Evolutionary conservation across 2,888 invertebrate species (phyloP), one percentile per base, ranked within the genome.

Genomic region (Vannuccia rotundouncinata): DNA sequence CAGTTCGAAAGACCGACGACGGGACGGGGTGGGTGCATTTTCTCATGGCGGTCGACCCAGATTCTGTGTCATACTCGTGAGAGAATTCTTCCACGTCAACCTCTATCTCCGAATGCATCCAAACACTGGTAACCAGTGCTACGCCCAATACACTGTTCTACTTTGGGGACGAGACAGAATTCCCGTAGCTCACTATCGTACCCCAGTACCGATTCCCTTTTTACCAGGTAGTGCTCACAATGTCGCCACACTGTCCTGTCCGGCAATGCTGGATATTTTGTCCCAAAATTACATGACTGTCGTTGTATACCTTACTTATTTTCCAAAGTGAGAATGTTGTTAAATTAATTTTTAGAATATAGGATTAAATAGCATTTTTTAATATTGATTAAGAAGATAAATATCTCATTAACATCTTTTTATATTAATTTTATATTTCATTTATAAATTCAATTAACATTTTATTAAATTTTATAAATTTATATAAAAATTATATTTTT

Each of bases 61-160:
- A 22, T 73, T 73, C 27, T 73, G 73, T 73, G 22, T n/a, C 22
- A 2, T 73, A 27, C 22, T 73, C 10, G 27, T 73, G 10, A 5
- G 73, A 5, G 73, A 73, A 22, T 5, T 73, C 27, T n/a, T 73
- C 22, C 22, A 73, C 73, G 73, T 73, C 27, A n/a, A 73, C 27
- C 73, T 73, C n/a, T 73, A 73, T 27, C 73, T 73, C 10, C 22
- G 27, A 5, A 25, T 27, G 73, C 73, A 73, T 73, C 73, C 73
- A 73, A n/a, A 73, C 5, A 73, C 22, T 2, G 22, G 22, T 5
- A 5, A n/a, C 22, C 10, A 45, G 17, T 73, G 73, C 73, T 73
- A 73, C 27, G 73, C 73, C 73, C 2, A 73, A 22, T 73, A 73
- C 27, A 73, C 22, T n/a, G 27, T 73, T 5, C 73, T 73, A 2